Evolutionary conservation across 2,797 vertebrate genomes (phyloP).

Genomic region (Sebastes goodei): DNA sequence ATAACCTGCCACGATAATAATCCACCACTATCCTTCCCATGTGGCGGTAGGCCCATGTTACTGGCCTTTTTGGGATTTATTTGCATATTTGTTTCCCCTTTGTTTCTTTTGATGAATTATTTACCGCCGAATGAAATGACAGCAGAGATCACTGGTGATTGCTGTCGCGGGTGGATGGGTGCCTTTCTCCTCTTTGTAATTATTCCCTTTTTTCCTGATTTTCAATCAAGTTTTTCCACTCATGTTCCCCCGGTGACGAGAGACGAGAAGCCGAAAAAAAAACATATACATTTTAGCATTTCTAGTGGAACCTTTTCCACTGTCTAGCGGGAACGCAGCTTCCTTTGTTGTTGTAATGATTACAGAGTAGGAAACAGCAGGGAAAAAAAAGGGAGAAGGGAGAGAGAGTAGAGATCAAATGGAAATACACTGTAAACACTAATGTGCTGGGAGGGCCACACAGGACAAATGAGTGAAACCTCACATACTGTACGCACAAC

Average conservation of each 20-base stretch:
- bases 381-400: conserved; percentile 34
- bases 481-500: conserved; percentile 6
- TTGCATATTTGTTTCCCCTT: conserved; percentile 82
- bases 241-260: conserved; percentile 56
- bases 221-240: conserved; percentile 73
- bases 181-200: conserved; percentile 72
- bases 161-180: conserved; percentile 64
- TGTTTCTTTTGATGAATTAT: conserved; percentile 83
- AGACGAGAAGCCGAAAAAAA: conserved; percentile 27
- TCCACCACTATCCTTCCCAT: conserved; percentile 69
- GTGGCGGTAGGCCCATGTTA: conserved; percentile 66
- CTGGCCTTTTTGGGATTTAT: conserved; percentile 73
- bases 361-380: conserved; percentile 63
- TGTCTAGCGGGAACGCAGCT: conserved; percentile 45
- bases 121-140: conserved; percentile 72
- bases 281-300: conserved; percentile 48
- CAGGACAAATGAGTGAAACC: conserved; percentile 32
- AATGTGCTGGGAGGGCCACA: conserved; percentile 57
- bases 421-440: conserved; percentile 54
- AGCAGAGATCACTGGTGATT: conserved; percentile 74
- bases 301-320: conserved; percentile 59
- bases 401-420: conserved; percentile 65
- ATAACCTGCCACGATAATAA: conserved; percentile 74
- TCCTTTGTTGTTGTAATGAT: conserved; percentile 74
- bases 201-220: conserved; percentile 71